phyloP scores from a whole-genome alignment of 2,113 vertebrate species.

The Gasterosteus nipponicus region DNA sequence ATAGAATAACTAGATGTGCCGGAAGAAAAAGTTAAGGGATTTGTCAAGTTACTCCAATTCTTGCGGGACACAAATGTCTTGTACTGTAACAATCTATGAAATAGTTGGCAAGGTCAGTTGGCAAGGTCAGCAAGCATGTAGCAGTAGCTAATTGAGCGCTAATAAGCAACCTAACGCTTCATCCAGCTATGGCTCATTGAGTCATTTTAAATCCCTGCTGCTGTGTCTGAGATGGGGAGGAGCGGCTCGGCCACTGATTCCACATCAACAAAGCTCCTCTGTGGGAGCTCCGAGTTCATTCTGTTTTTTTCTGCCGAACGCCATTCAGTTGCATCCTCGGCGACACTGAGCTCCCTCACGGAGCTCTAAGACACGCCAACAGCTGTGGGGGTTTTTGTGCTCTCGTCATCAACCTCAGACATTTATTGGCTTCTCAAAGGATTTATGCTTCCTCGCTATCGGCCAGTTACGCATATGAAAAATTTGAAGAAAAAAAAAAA shows the following conservation, averaged over 20 bases:
- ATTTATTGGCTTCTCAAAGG: conserved; percentile 65
- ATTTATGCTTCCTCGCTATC: conserved; percentile 55
- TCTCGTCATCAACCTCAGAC: conserved; percentile 57
- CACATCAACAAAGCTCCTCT: conserved; percentile 28
- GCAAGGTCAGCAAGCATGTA: neutral
- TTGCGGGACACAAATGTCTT: neutral
- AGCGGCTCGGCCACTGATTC: conserved; percentile 14
- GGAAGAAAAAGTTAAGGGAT: neutral
- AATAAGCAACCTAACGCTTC: conserved; percentile 21
- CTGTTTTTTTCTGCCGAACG: conserved; percentile 28
- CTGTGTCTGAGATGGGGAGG: conserved; percentile 6
- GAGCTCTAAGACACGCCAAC: conserved; percentile 49
- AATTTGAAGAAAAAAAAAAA: conserved; percentile 56
- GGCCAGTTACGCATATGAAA: conserved; percentile 61
- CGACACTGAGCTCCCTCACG: conserved; percentile 52
- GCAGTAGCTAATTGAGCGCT: conserved; percentile 5
- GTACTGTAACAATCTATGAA: neutral
- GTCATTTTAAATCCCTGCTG: conserved; percentile 24
- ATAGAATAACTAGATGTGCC: neutral
- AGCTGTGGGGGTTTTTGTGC: conserved; percentile 55
- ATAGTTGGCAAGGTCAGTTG: neutral
- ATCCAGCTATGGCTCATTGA: conserved; percentile 6
- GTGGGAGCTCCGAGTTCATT: conserved; percentile 30
- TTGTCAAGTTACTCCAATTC: neutral
- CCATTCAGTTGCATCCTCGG: conserved; percentile 25